Percentiles rank a stretch among this genome's conserved stretches.
These are phyloP conservation scores for Poeciliopsis occidentalis DNA, from an alignment of 2,113 vertebrate species.

Conservation along the genomic window DNA sequence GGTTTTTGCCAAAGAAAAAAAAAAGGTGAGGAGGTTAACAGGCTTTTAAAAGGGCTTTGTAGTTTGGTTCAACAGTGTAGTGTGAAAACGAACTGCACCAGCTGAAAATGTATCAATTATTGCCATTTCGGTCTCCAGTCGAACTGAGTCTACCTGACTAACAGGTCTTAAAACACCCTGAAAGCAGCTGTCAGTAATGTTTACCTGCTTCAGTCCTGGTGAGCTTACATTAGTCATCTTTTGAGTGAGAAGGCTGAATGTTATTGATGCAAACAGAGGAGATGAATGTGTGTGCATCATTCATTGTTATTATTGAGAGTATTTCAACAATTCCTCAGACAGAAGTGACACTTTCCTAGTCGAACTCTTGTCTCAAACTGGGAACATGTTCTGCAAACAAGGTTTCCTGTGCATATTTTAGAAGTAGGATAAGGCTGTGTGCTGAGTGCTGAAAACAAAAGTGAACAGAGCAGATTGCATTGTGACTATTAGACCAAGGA, in stretches of 20 bases:
- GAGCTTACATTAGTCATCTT: neutral
- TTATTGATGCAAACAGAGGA: conserved; percentile 11
- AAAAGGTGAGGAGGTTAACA: too few relatives aligned
- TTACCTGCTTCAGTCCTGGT: neutral
- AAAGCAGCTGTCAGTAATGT: neutral
- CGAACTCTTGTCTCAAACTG: neutral
- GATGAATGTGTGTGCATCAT: neutral
- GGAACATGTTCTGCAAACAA: neutral
- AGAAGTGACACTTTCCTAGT: neutral
- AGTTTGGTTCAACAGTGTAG: too few relatives aligned
- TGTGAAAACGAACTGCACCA: too few relatives aligned
- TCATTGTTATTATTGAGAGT: neutral
- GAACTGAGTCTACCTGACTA: too few relatives aligned
- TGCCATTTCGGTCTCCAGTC: too few relatives aligned
- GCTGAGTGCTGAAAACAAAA: conserved; percentile 22
- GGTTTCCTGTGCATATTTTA: neutral
- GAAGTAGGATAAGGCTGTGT: neutral
- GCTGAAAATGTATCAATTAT: too few relatives aligned
- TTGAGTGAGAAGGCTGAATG: neutral
- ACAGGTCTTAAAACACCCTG: too few relatives aligned
- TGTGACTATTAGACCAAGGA: conserved; percentile 6
- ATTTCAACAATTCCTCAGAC: neutral
- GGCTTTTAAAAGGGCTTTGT: too few relatives aligned
- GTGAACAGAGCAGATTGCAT: conserved; percentile 1
- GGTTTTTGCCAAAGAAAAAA: too few relatives aligned